These are phyloP conservation scores for Pedionomus torquatus DNA, from an alignment of 2,113 vertebrate species.

Conservation along the genomic window DNA sequence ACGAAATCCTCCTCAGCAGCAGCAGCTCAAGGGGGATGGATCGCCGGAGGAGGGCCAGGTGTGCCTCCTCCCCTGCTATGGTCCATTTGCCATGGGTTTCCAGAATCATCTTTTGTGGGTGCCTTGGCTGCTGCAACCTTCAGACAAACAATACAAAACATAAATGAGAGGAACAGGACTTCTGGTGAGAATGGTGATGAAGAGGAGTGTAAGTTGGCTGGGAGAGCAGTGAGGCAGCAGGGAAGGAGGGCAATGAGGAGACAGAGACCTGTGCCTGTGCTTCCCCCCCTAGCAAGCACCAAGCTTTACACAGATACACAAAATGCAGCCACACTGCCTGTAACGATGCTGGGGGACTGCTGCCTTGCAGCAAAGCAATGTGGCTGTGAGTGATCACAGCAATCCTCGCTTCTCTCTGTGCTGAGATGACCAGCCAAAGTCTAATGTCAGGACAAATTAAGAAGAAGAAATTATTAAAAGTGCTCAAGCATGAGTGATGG, in stretches of 20 bases:
- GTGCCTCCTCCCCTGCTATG: not conserved
- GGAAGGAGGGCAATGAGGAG: not conserved
- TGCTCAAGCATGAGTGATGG: too few species aligned
- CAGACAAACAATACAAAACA: not conserved
- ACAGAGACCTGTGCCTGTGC: not conserved
- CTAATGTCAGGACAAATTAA: not conserved
- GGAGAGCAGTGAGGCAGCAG: not conserved
- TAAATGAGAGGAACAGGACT: not conserved
- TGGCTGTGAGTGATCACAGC: not conserved
- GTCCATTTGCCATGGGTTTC: not conserved
- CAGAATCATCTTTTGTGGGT: not conserved
- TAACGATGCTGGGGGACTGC: too few species aligned
- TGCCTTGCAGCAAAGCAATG: not conserved
- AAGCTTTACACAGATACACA: not conserved
- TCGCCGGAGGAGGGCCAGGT: not conserved
- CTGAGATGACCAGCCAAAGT: not conserved
- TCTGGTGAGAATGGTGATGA: not conserved
- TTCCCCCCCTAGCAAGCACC: not conserved
- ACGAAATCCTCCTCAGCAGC: rapidly evolving
- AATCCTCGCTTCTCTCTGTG: rapidly evolving
- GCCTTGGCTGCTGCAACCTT: not conserved
- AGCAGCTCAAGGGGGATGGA: not conserved
- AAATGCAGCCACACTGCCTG: not conserved
- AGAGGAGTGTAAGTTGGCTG: not conserved
- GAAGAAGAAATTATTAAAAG: too few species aligned